Base-by-base conservation (phyloP, 2,113 vertebrate genomes). In the Notiomystis cincta region DNA sequence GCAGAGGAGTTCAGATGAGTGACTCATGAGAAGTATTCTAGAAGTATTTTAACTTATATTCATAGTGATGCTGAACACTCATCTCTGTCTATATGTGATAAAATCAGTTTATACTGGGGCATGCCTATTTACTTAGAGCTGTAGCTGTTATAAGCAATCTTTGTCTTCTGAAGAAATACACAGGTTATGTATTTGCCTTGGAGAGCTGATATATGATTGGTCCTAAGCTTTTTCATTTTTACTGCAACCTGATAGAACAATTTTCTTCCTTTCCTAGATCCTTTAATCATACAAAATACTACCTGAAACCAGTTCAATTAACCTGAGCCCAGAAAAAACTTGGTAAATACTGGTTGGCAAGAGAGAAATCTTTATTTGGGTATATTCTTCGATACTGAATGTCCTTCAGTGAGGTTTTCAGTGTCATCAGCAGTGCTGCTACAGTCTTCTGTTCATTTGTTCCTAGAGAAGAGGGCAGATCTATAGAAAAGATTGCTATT, bases 11-110 rank as follows among this genome's bases (percentile, higher is more conserved):
- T 93, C 48, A 84, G 47, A 73, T 53, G 60, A 81, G 72, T 96
- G 93, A 97, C 76, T 96, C 95, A 96, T 14, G 23, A 54, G 58
- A 76, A 83, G 71, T 56, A 53, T 86, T 95, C 56, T 64, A 38
- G 93, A 94, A 95, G 69, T 70, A 45, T 56, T 93, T 65, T 66
- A 78, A 76, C 80, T 92, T 92, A 23, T 18, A 58, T 89, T 94
- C 18, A 5, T 69, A 57, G 60, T 87, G 69, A 75, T 92, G 86
- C 80, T 90, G 79, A 92, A 62, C 66, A 67, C 45, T 69, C 73
- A 42, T 93, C 51, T 81, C 54, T 70, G 50, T 69, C 85, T 93
- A 2, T 73, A 35, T 70, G 33, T 78, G 51, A 54, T 48, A 73
- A 88, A 93, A 82, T 37, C 42, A 69, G 65, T n/a, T 78, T 89